Conservation (phyloP, 2,113 vertebrate species). For the Meleagris gallopavo region DNA sequence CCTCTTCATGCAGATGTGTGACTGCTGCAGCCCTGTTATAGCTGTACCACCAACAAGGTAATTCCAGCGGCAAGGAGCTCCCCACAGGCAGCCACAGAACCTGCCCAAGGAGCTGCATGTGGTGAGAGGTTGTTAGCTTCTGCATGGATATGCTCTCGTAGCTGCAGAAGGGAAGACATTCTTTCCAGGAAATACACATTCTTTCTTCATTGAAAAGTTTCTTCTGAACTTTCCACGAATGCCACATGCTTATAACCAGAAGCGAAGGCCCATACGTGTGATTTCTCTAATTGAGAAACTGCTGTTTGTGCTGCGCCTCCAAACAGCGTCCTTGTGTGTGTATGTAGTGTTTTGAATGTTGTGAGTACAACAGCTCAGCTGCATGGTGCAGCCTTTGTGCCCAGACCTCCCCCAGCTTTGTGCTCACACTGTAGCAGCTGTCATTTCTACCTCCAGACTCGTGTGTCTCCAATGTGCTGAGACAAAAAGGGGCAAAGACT, state of each 20-base stretch:
- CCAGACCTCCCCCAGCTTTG: conserved; percentile 19
- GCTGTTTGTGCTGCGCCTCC: neutral
- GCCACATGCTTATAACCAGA: neutral
- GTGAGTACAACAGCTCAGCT: neutral
- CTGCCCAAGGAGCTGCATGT: neutral
- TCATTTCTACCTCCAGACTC: neutral
- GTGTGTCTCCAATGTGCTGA: neutral
- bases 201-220: neutral
- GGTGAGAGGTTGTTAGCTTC: neutral
- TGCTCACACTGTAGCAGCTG: conserved; percentile 42
- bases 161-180: neutral
- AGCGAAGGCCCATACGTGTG: neutral
- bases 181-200: neutral
- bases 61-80: neutral
- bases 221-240: neutral
- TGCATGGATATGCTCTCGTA: neutral
- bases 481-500: neutral
- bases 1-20: rapidly evolving
- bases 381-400: neutral
- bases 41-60: neutral
- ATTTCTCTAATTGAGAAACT: neutral
- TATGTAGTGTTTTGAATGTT: neutral
- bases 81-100: neutral
- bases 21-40: neutral
- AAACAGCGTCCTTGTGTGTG: neutral